Evolutionary conservation across 2,797 vertebrate genomes (phyloP).

Genomic region (Notolabrus celidotus): DNA sequence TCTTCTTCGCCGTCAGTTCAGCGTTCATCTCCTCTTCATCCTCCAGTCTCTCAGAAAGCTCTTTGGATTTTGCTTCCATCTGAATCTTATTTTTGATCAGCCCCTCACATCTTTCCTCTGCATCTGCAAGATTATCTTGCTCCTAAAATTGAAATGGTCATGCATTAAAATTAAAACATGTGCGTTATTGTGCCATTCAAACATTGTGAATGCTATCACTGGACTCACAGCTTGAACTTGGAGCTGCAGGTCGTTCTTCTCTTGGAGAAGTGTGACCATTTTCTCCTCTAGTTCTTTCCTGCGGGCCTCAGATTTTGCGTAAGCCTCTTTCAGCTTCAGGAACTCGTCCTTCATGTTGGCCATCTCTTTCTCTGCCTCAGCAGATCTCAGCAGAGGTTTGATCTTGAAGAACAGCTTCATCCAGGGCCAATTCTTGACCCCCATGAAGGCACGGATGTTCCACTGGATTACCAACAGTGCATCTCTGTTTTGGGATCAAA

Average conservation of each 20-base stretch:
- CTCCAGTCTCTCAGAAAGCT: slow-evolving; percentile 87
- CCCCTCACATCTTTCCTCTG: slow-evolving; percentile 91
- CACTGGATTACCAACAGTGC: slow-evolving; percentile 87
- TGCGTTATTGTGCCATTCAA: too few species aligned
- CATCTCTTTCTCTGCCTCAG: slow-evolving; percentile 91
- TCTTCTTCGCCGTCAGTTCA: slow-evolving; percentile 86
- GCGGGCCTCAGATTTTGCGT: slow-evolving; percentile 81
- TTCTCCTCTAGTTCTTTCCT: slow-evolving; percentile 85
- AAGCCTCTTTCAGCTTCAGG: slow-evolving; percentile 83
- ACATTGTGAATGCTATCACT: too few species aligned
- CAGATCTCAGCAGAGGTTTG: slow-evolving; percentile 90
- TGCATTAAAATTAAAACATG: too few species aligned
- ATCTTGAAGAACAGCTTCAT: slow-evolving; percentile 94
- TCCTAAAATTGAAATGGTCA: slow-evolving; percentile 75
- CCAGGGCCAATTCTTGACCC: slow-evolving; percentile 95
- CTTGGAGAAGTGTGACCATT: slow-evolving; percentile 85
- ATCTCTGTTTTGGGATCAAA: slow-evolving; percentile 73
- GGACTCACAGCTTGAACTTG: slow-evolving; percentile 78
- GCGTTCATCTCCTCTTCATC: slow-evolving; percentile 87
- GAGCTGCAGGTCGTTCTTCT: slow-evolving; percentile 85
- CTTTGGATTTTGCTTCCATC: slow-evolving; percentile 90
- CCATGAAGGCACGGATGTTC: slow-evolving; percentile 92
- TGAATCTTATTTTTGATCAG: slow-evolving; percentile 91
- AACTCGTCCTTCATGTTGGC: slow-evolving; percentile 86
- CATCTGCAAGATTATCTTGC: slow-evolving; percentile 90